Percentiles rank a stretch among this genome's conserved stretches.
Conservation (phyloP, 2,888 invertebrate species). For the Holacanthella duospinosa region DNA sequence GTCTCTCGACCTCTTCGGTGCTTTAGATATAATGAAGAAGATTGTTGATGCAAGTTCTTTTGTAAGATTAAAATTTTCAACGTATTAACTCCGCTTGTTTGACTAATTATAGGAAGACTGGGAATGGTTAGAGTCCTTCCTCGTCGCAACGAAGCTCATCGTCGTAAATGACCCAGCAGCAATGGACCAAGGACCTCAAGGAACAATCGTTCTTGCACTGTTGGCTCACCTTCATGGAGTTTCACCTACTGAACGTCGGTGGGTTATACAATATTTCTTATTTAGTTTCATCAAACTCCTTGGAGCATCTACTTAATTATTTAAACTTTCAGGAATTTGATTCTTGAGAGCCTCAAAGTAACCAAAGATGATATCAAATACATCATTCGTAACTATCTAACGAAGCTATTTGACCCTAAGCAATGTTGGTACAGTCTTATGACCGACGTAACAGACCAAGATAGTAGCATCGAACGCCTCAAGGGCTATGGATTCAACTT, state of each 20-base stretch:
- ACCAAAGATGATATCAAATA: conserved; percentile 30
- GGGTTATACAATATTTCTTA: not conserved
- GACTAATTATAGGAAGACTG: conserved; percentile 24
- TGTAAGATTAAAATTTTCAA: conserved; percentile 10
- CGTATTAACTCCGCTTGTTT: too few species aligned
- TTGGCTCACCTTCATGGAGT: conserved; percentile 31
- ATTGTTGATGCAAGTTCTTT: conserved; percentile 23
- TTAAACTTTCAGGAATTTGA: conserved; percentile 20
- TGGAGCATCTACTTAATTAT: not conserved
- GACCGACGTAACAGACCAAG: conserved; percentile 22
- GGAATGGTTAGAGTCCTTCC: conserved; percentile 30
- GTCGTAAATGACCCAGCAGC: conserved; percentile 36
- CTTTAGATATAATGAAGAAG: conserved; percentile 29
- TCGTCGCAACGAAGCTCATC: conserved; percentile 35
- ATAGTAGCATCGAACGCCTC: conserved; percentile 21
- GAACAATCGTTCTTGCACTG: conserved; percentile 26
- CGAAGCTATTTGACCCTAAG: conserved; percentile 32
- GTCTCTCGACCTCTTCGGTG: conserved; percentile 33
- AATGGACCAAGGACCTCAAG: conserved; percentile 34
- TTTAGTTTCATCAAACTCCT: too few species aligned
- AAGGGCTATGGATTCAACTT: conserved; percentile 26
- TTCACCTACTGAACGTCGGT: conserved; percentile 24
- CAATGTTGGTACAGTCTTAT: conserved; percentile 30
- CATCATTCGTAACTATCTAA: conserved; percentile 27
- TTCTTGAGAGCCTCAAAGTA: conserved; percentile 34